Percentiles rank a stretch among this genome's conserved stretches.
These are phyloP conservation scores for Myxocyprinus asiaticus DNA, from an alignment of 2,113 vertebrate species.

Conservation along the genomic window DNA sequence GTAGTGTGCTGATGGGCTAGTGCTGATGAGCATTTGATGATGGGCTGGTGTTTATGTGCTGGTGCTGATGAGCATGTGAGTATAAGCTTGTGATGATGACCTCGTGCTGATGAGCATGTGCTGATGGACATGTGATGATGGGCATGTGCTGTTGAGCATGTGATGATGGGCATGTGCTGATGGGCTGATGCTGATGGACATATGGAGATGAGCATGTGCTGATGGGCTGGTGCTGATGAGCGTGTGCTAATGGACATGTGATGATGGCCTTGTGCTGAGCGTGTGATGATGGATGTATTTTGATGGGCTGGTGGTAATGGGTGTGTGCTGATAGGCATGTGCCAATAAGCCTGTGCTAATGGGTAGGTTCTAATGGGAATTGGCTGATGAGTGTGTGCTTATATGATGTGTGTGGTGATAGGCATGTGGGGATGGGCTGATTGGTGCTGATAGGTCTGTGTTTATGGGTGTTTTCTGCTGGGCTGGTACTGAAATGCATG, in stretches of 20 bases:
- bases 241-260: background rate
- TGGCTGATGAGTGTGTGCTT: background rate
- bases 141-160: background rate
- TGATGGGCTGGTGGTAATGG: background rate
- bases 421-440: background rate
- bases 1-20: slow-evolving; percentile 30
- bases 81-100: background rate
- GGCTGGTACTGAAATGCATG: background rate
- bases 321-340: background rate
- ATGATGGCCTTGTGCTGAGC: background rate
- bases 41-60: slow-evolving; percentile 5
- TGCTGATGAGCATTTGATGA: slow-evolving; percentile 32
- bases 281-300: background rate
- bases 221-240: background rate
- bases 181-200: background rate
- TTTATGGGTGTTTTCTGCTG: background rate
- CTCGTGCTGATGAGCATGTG: slow-evolving; percentile 40
- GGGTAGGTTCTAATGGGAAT: no score
- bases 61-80: background rate
- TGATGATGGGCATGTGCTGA: background rate
- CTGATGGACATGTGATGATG: slow-evolving; percentile 21
- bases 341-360: background rate
- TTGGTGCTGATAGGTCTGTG: background rate
- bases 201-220: background rate
- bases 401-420: background rate